These are phyloP conservation scores for Ennomos erosarius DNA, from an alignment of 2,888 invertebrate genomes.

Conservation along the genomic window DNA sequence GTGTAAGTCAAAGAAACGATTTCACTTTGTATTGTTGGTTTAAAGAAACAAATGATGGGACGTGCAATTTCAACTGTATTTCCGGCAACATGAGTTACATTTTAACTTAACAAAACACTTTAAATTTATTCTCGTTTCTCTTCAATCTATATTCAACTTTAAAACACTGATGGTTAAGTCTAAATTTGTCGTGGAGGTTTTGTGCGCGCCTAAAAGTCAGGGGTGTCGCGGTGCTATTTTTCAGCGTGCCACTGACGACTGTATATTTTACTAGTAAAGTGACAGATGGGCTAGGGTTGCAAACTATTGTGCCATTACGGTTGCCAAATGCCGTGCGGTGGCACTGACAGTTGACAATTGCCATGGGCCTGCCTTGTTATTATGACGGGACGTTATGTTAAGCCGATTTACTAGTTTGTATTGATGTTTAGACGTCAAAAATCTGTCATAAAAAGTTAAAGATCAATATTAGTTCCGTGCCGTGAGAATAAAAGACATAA, in stretches of 20 bases:
- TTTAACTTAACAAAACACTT: constrained; percentile 84
- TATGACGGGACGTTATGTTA: constrained; percentile 29
- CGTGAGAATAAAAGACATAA: not conserved
- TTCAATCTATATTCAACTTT: constrained; percentile 62
- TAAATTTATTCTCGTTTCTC: constrained; percentile 73
- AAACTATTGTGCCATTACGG: constrained; percentile 83
- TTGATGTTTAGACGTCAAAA: constrained; percentile 26
- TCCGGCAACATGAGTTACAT: constrained; percentile 85
- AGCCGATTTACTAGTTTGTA: constrained; percentile 36
- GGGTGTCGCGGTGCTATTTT: constrained; percentile 78
- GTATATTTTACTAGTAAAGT: constrained; percentile 84
- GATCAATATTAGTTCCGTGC: constrained; percentile 1
- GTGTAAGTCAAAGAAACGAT: constrained; percentile 50
- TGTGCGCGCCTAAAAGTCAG: constrained; percentile 50
- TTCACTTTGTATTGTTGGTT: constrained; percentile 51
- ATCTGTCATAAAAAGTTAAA: constrained; percentile 26
- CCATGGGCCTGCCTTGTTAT: constrained; percentile 55
- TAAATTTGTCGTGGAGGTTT: constrained; percentile 23
- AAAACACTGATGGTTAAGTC: constrained; percentile 42
- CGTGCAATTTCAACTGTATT: constrained; percentile 84
- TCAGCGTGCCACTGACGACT: constrained; percentile 81
- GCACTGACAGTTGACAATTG: constrained; percentile 78
- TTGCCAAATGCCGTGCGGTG: constrained; percentile 73
- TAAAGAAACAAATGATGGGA: constrained; percentile 77
- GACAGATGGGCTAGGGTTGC: constrained; percentile 83